Evolutionary conservation across 2,888 invertebrate species (phyloP).

Genomic region (Aspidapion aeneum): DNA sequence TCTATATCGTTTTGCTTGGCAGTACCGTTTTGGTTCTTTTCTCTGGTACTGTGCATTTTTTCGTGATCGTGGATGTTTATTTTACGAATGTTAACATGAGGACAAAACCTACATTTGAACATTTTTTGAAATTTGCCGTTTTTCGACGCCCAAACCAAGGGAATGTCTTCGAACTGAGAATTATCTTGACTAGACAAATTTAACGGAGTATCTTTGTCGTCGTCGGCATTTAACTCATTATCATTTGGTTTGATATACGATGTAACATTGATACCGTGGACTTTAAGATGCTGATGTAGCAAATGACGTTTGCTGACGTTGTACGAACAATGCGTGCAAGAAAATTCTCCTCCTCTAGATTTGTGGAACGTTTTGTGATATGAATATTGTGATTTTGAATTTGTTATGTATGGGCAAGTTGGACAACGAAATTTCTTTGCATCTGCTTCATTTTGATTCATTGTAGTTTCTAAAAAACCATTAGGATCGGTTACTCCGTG

Average conservation of each 20-base stretch:
- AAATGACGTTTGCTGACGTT: slow-evolving; percentile 78
- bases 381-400: slow-evolving; percentile 80
- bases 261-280: slow-evolving; percentile 61
- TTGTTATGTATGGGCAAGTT: slow-evolving; percentile 80
- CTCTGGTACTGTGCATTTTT: slow-evolving; percentile 64
- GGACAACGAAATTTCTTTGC: slow-evolving; percentile 73
- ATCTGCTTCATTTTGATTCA: slow-evolving; percentile 36
- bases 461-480: slow-evolving; percentile 51
- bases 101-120: slow-evolving; percentile 81
- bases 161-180: slow-evolving; percentile 58
- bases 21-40: slow-evolving; percentile 39
- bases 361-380: slow-evolving; percentile 86
- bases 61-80: slow-evolving; percentile 82
- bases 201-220: slow-evolving; percentile 39
- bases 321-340: slow-evolving; percentile 78
- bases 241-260: slow-evolving; percentile 42
- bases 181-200: slow-evolving; percentile 43
- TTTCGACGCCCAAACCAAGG: slow-evolving; percentile 73
- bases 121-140: slow-evolving; percentile 73
- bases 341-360: slow-evolving; percentile 69
- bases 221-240: slow-evolving; percentile 42
- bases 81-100: slow-evolving; percentile 77
- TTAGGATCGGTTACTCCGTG: slow-evolving; percentile 62
- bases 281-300: slow-evolving; percentile 78
- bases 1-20: slow-evolving; percentile 50